Conservation (phyloP, 2,888 invertebrate genomes). For the Mesoligia furuncula region DNA sequence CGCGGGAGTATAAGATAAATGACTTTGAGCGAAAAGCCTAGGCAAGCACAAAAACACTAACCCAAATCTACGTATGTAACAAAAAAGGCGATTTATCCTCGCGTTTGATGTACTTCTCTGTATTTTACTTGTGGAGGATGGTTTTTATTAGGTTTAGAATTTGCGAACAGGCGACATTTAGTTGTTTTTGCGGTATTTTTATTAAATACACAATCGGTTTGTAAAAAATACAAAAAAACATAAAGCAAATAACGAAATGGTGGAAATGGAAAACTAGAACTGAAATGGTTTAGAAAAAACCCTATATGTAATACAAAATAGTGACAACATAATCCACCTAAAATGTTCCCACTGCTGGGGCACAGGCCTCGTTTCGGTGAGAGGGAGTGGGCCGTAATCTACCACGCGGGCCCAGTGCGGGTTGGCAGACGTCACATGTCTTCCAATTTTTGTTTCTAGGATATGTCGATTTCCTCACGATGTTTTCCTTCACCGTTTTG, state of each 20-base stretch:
- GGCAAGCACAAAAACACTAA: slow-evolving; percentile 61
- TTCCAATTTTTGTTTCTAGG: neutral
- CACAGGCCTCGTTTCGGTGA: neutral
- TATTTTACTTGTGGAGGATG: slow-evolving; percentile 33
- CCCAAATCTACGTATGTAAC: slow-evolving; percentile 39
- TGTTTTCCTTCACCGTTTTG: neutral
- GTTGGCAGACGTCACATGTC: neutral
- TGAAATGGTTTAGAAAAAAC: neutral
- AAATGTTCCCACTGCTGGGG: neutral
- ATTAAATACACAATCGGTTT: neutral
- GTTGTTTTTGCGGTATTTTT: neutral
- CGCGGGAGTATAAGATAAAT: slow-evolving; percentile 62
- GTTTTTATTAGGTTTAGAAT: slow-evolving; percentile 42
- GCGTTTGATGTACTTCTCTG: slow-evolving; percentile 47
- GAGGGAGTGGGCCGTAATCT: neutral
- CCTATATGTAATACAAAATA: neutral
- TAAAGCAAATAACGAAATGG: neutral
- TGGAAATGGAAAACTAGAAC: too few relatives aligned
- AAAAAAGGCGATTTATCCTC: slow-evolving; percentile 61
- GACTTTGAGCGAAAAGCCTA: slow-evolving; percentile 53
- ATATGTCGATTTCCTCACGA: neutral
- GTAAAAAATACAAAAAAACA: neutral
- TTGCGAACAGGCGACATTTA: slow-evolving; percentile 5
- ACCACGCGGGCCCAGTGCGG: neutral
- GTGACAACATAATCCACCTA: neutral